Conservation (phyloP, 2,888 invertebrate species). For the Steinernema hermaphroditum region DNA sequence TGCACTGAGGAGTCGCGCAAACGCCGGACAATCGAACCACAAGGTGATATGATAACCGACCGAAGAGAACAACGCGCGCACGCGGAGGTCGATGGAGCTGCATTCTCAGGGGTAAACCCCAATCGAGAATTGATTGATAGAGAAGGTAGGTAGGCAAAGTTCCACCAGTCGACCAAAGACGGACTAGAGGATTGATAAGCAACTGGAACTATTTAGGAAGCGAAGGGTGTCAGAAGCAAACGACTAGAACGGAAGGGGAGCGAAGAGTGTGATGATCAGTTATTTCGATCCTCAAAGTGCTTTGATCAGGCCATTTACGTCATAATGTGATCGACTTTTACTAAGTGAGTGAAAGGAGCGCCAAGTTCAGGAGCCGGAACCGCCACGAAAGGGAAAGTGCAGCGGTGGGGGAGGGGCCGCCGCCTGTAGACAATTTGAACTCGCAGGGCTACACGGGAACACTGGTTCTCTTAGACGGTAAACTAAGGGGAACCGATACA, state of each 20-base stretch:
- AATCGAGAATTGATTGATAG: constrained; percentile 17
- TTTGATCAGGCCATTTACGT: constrained; percentile 12
- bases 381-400: constrained; percentile 8
- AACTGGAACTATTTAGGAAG: constrained; percentile 22
- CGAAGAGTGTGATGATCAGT: neutral
- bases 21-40: too few relatives aligned
- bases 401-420: neutral
- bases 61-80: neutral
- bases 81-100: neutral
- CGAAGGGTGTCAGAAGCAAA: constrained; percentile 16
- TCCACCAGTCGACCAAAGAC: constrained; percentile 25
- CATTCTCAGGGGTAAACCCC: constrained; percentile 8
- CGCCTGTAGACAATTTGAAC: constrained; percentile 21
- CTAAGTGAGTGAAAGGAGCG: neutral
- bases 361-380: constrained; percentile 2
- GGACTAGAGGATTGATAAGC: constrained; percentile 8
- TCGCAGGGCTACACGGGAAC: constrained; percentile 3
- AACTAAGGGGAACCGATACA: constrained; percentile 22
- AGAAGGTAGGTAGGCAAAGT: constrained; percentile 13
- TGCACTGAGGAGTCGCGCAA: too few relatives aligned
- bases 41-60: constrained; percentile 22
- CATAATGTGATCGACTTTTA: constrained; percentile 26
- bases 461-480: constrained; percentile 8
- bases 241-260: neutral
- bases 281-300: constrained; percentile 17